These are phyloP conservation scores for Aphelinus atriplicis DNA, from an alignment of 1,140 invertebrate species.

Conservation along the genomic window DNA sequence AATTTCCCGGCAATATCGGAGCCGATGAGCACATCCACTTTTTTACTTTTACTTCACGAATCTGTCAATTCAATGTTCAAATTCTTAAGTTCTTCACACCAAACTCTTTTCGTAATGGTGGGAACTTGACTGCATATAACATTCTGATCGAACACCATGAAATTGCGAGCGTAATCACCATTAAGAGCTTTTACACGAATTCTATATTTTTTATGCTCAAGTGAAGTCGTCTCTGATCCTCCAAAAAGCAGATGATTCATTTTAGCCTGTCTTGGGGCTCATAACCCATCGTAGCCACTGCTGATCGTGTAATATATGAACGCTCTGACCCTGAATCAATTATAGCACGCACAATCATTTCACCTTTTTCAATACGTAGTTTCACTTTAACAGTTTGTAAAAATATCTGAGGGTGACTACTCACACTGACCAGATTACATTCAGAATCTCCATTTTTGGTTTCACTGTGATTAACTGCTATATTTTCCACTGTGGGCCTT, in stretches of 20 bases:
- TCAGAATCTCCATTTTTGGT: not conserved
- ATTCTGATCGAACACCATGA: constrained; percentile 33
- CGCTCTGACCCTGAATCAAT: not conserved
- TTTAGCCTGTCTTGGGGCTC: constrained; percentile 25
- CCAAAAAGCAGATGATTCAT: constrained; percentile 19
- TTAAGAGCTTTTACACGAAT: constrained; percentile 28
- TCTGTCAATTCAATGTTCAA: constrained; percentile 42
- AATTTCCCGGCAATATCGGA: constrained; percentile 53
- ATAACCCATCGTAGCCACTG: constrained; percentile 40
- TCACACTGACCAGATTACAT: not conserved
- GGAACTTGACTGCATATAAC: constrained; percentile 38
- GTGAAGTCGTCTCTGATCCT: constrained; percentile 39
- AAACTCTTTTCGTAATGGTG: constrained; percentile 21
- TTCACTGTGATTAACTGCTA: not conserved
- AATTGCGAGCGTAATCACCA: constrained; percentile 36
- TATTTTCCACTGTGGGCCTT: not conserved
- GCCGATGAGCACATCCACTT: constrained; percentile 47
- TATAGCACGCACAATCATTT: not conserved
- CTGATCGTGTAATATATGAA: constrained; percentile 4
- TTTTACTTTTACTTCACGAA: not conserved
- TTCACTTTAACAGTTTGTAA: not conserved
- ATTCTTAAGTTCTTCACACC: constrained; percentile 32
- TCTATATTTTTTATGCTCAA: not conserved
- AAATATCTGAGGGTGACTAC: too few species aligned
- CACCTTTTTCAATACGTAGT: not conserved